Evolutionary conservation across 2,888 invertebrate species (phyloP), one percentile per base, ranked within the genome.

Genomic region (Chrysolina americana): DNA sequence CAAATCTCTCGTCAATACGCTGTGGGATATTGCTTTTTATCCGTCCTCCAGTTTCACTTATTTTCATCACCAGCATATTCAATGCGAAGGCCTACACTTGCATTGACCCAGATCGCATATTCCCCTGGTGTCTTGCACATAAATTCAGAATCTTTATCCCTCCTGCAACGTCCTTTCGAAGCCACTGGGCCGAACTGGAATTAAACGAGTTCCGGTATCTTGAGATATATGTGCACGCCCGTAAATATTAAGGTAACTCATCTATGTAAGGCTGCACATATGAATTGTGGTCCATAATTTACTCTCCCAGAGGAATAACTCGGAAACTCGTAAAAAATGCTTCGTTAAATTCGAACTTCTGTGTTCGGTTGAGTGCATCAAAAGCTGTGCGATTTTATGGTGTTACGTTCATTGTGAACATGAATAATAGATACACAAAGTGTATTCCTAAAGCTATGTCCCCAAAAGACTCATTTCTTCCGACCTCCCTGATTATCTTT

Each of bases 161-260:
- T 76, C 78, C 78, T 75, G 76, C 80, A 79, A 76, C 75, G 79
- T 78, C 80, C 81, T 83, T 83, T 83, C 83, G 81, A 75, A 83
- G 80, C 80, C 83, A 80, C 79, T 81, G 80, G 79, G 77, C 81
- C 77, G 83, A 78, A 81, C 80, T 79, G 81, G 78, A 83, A 84
- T 84, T 84, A 84, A 84, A 82, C 80, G 82, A 80, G 79, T 82
- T 83, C 83, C 83, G 82, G 83, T 81, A 79, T 81, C 81, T 83
- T 80, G 79, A 82, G 81, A 84, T 82, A 80, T 82, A 83, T 81
- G 82, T 81, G 59, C 28, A 80, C 80, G 74, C 81, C 73, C 80
- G 75, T 81, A 80, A 81, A 80, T 81, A 82, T 81, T 80, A 80
- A 82, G 80, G 80, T 79, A 81, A 81, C 80, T 82, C 81, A 79